Conservation (phyloP, 2,113 vertebrate genomes). For the Probosciger aterrimus region DNA sequence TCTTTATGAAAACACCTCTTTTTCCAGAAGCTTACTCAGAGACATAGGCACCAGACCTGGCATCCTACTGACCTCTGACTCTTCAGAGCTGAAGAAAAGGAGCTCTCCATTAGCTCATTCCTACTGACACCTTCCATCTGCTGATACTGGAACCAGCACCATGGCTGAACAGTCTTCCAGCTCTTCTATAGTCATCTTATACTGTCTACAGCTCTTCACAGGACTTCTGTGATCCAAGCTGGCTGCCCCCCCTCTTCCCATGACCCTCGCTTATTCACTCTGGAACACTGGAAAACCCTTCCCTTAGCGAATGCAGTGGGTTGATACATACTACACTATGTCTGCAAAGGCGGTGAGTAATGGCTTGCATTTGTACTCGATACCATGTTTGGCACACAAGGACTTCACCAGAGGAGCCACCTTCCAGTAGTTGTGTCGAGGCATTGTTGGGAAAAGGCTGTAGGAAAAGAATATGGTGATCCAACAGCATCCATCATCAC, state of each 20-base stretch:
- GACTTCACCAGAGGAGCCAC: constrained; percentile 79
- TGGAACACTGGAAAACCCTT: accelerated
- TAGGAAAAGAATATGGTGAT: background rate
- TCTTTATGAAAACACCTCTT: background rate
- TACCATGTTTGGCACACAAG: constrained; percentile 74
- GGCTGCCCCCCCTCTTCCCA: background rate
- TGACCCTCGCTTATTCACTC: accelerated
- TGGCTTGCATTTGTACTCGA: constrained; percentile 73
- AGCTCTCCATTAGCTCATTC: background rate
- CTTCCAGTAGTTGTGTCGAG: constrained; percentile 78
- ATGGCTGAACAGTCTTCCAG: background rate
- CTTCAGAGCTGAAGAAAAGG: background rate
- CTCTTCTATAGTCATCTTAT: background rate
- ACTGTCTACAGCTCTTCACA: background rate
- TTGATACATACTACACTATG: constrained; percentile 73
- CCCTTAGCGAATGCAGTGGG: accelerated
- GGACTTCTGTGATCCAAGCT: background rate
- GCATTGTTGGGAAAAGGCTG: constrained; percentile 81
- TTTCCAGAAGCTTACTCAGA: background rate
- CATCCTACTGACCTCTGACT: background rate
- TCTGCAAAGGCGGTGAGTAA: constrained; percentile 73
- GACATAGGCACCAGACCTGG: background rate
- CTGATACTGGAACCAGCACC: background rate
- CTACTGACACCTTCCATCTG: background rate
- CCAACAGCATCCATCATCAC: background rate